Evolutionary conservation across 2,888 invertebrate species (phyloP), one percentile per base, ranked within the genome.

Genomic region (Mythimna pallens): DNA sequence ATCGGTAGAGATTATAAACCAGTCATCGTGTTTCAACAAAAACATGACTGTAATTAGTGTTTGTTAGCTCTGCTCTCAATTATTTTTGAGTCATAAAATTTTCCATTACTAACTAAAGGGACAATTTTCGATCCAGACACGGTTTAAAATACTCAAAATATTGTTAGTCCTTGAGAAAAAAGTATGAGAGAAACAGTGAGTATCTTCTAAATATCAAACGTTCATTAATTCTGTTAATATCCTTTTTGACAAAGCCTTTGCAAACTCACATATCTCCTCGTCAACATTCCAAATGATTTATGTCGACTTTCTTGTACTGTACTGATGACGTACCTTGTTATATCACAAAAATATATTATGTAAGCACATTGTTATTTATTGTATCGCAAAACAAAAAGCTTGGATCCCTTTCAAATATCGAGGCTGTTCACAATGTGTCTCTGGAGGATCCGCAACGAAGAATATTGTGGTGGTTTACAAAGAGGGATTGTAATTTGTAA

Each of bases 341-440:
- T 70, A 68, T 70, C 61, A 85, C 54, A 80, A 81, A 85, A 81
- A 86, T 77, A 86, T 79, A 80, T 77, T 81, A 78, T 73, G 81
- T 77, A 75, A 82, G 81, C 70, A 77, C 73, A 81, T 81, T 81
- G 80, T 86, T 84, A 85, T 86, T 86, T 86, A 85, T 84, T 75
- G 62, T 71, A 76, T 65, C 79, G 61, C 76, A 58, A 80, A 80
- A 80, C 81, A 85, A 80, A 85, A 81, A 85, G 61, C 72, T 65
- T 64, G 58, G 65, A 64, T 68, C 36, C 76, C 72, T 79, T 80
- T 73, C 68, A 76, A 72, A 73, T 78, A 84, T 77, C 58, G 75
- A 65, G 70, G n/a, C 72, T 62, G 70, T 76, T 76, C 69, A 78
- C 77, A 76, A 79, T 77, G 59, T 65, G 52, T 66, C 80, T 65